These are phyloP conservation scores for Heterotilapia buettikoferi DNA, from an alignment of 2,113 vertebrate genomes.

Conservation along the genomic window DNA sequence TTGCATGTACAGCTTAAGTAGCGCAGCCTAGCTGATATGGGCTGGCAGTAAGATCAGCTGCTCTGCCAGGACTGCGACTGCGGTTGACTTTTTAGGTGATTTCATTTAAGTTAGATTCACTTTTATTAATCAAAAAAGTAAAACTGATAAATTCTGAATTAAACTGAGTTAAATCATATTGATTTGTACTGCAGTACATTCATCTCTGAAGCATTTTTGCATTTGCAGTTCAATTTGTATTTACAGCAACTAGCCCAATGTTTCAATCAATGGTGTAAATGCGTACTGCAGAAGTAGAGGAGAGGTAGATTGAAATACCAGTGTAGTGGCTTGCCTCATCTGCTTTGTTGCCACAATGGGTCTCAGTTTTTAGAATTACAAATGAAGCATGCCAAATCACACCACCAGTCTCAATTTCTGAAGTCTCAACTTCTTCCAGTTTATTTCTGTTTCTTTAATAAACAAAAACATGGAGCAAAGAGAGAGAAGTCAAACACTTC, in stretches of 20 bases:
- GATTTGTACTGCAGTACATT: neutral
- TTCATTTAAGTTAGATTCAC: neutral
- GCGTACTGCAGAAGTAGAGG: neutral
- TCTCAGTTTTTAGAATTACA: neutral
- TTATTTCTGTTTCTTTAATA: neutral
- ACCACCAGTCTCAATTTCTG: neutral
- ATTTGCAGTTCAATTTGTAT: neutral
- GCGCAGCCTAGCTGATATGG: neutral
- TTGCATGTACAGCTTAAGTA: neutral
- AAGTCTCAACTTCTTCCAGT: neutral
- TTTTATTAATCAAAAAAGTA: neutral
- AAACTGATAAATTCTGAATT: neutral
- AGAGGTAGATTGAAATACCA: neutral
- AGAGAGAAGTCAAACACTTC: neutral
- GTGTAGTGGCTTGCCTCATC: neutral
- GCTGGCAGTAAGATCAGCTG: neutral
- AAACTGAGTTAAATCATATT: neutral
- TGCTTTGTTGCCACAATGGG: neutral
- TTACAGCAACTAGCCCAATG: neutral
- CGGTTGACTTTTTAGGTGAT: neutral
- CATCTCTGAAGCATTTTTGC: neutral
- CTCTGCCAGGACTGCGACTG: neutral
- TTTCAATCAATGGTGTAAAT: neutral
- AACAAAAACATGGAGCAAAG: neutral
- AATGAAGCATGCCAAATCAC: neutral